Evolutionary conservation across 2,888 invertebrate genomes (phyloP).

Genomic region (Cylindroiulus punctatus): DNA sequence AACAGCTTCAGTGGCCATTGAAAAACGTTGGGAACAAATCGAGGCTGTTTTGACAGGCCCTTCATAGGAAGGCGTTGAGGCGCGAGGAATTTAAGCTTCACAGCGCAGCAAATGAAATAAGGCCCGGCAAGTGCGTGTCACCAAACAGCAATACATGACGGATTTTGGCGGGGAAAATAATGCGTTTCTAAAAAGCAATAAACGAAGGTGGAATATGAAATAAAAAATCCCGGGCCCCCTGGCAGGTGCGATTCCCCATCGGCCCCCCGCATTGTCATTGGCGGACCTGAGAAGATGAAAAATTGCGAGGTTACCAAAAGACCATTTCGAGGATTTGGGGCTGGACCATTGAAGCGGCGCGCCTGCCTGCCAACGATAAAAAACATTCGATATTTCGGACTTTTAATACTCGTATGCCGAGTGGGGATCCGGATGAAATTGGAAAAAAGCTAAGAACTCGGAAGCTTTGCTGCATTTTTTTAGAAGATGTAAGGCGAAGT

Average conservation of each 20-base stretch:
- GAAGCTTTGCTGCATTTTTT: background rate
- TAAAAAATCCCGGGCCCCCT: background rate
- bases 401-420: background rate
- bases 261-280: background rate
- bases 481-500: no score
- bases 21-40: background rate
- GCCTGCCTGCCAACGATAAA: conserved; percentile 8
- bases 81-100: background rate
- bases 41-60: background rate
- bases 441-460: background rate
- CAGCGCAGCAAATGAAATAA: background rate
- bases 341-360: conserved; percentile 2
- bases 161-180: background rate
- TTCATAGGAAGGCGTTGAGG: background rate
- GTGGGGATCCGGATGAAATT: conserved; percentile 9
- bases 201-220: conserved; percentile 34
- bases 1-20: no score
- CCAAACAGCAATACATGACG: conserved; percentile 29
- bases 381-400: background rate
- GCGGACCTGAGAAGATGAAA: background rate
- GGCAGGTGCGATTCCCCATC: conserved; percentile 9
- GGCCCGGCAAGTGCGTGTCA: background rate
- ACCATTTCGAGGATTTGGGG: background rate
- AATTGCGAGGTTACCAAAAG: background rate
- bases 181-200: conserved; percentile 39